Base-by-base conservation (phyloP, 2,113 vertebrate genomes). In the Cromileptes altivelis region DNA sequence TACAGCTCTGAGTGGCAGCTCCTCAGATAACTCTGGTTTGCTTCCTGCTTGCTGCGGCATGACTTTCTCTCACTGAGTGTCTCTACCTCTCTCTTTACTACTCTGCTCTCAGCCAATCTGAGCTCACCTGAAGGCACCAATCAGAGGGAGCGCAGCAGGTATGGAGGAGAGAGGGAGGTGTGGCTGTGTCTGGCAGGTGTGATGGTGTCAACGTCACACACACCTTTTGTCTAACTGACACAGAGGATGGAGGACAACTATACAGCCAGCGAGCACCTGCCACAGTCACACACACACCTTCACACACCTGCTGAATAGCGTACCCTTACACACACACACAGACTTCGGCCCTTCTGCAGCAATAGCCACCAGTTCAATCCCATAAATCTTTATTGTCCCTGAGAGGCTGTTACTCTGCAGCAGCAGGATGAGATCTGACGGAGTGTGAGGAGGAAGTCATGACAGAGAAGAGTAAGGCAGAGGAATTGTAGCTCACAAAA, bases 101-200 rank as follows among this genome's bases (percentile, higher is more conserved):
- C 64, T 33, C 25, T 70, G 77, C 13, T 49, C 40, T 42, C 70
- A 80, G 64, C 83, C 90, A 90, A 90, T 86, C 84, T 45, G 69
- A 27, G 72, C n/a, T 63, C 33, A 21, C 10, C 60, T 52, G 52
- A 72, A 74, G 1, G n/a, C 3, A 76, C 89, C 91, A 87, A 86
- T 90, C 52, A 75, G 61, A 70, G 21, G 13, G 21, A 57, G 49
- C 0, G 3, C 11, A 53, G 67, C 40, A 88, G 80, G 71, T 52
- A 57, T 50, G 80, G 81, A 82, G 64, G 87, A 82, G 13, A 84
- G 69, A 52, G 64, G 50, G 57, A 71, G 79, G 90, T 77, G 80
- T 72, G 21, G 73, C 23, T 2, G 53, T 5, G 50, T 68, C 70
- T 79, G 72, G 71, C 84, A 84, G 91, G 89, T 85, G 80, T 72